phyloP scores from a whole-genome alignment of 2,888 invertebrate species.

The Diarsia rubi region DNA sequence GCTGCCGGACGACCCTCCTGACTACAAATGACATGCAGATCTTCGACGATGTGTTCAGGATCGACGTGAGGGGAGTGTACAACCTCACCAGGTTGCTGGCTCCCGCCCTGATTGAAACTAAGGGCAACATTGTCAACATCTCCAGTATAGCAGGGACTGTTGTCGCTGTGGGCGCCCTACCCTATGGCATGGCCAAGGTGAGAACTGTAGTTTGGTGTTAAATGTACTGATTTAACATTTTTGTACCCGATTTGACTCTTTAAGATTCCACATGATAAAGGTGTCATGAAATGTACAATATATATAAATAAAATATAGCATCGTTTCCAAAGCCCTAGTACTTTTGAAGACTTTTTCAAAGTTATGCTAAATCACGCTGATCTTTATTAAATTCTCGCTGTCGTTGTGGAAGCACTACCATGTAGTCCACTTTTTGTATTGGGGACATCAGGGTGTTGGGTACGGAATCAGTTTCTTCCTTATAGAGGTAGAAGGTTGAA shows the following conservation, averaged over 20 bases:
- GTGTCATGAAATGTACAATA: no score
- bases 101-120: slow-evolving; percentile 91
- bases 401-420: not conserved
- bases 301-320: no score
- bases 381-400: not conserved
- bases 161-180: slow-evolving; percentile 95
- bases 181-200: slow-evolving; percentile 96
- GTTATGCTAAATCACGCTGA: not conserved
- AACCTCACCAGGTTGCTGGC: slow-evolving; percentile 92
- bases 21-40: slow-evolving; percentile 66
- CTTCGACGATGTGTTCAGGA: slow-evolving; percentile 88
- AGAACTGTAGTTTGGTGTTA: no score
- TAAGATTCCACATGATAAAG: not conserved
- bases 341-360: not conserved
- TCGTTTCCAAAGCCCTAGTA: not conserved
- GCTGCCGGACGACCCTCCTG: slow-evolving; percentile 78
- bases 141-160: slow-evolving; percentile 92
- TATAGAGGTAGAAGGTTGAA: not conserved
- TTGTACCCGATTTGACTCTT: no score
- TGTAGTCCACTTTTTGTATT: not conserved
- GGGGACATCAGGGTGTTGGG: no score
- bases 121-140: slow-evolving; percentile 94
- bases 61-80: slow-evolving; percentile 92
- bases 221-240: no score
- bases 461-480: not conserved